Evolutionary conservation across 1,140 invertebrate genomes (phyloP).

Genomic region (Octopus bimaculoides): DNA sequence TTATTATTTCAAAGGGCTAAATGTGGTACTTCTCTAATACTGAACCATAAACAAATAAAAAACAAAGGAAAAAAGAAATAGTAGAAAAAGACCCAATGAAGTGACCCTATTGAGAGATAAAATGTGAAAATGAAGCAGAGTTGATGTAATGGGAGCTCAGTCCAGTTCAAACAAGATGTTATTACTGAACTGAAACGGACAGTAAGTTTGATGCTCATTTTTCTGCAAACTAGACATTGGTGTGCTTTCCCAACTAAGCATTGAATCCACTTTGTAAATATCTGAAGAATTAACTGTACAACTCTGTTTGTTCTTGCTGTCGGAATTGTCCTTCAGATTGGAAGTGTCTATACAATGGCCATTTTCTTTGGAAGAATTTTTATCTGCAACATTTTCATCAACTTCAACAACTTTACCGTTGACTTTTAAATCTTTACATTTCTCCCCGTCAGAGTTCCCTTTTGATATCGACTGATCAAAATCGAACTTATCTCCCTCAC

Average conservation of each 20-base stretch:
- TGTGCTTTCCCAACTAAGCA: neutral
- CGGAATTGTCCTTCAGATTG: neutral
- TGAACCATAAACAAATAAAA: too few relatives aligned
- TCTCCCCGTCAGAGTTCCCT: neutral
- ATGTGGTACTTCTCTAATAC: too few relatives aligned
- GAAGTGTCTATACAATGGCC: too few relatives aligned
- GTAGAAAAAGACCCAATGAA: too few relatives aligned
- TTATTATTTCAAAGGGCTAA: too few relatives aligned
- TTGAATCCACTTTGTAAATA: neutral
- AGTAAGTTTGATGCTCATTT: neutral
- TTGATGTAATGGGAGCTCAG: neutral
- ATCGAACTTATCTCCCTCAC: neutral
- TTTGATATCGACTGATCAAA: neutral
- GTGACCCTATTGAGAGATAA: too few relatives aligned
- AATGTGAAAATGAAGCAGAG: too few relatives aligned
- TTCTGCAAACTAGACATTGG: neutral
- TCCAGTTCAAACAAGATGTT: neutral
- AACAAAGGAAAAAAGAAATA: too few relatives aligned
- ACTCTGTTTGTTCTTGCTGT: neutral
- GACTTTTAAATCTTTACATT: neutral
- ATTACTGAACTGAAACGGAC: neutral
- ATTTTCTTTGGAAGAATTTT: neutral
- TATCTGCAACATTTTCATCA: neutral
- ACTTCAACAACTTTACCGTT: neutral
- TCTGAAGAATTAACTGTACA: neutral